These are phyloP conservation scores for Diarsia brunnea DNA, from an alignment of 2,888 invertebrate species.

Conservation along the genomic window DNA sequence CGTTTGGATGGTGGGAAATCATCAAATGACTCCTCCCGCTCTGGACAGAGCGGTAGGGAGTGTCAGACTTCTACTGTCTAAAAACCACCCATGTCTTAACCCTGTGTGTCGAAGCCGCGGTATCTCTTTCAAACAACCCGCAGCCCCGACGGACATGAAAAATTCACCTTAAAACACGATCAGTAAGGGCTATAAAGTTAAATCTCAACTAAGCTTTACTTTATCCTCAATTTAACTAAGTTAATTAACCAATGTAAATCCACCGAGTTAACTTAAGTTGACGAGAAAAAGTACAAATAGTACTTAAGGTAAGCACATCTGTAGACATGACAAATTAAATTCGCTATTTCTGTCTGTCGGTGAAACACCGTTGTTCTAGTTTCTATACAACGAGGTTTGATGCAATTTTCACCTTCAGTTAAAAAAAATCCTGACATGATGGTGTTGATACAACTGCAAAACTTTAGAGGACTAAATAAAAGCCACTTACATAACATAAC, in stretches of 20 bases:
- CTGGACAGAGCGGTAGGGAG: no score
- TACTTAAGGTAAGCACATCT: neutral
- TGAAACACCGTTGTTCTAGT: neutral
- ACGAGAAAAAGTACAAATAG: constrained; percentile 12
- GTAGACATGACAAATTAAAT: neutral
- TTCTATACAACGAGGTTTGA: neutral
- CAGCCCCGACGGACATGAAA: no score
- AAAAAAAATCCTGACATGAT: no score
- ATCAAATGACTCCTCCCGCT: no score
- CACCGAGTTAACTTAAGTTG: constrained; percentile 2
- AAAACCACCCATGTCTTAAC: no score
- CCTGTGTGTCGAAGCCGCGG: no score
- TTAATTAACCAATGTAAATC: constrained; percentile 45
- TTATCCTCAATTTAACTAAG: constrained; percentile 17
- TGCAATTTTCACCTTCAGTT: neutral
- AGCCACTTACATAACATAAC: no score
- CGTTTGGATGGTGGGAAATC: no score
- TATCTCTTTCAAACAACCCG: no score
- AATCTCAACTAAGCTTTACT: constrained; percentile 4
- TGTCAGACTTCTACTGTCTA: no score
- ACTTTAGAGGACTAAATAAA: no score
- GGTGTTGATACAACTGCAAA: no score
- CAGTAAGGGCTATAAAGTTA: neutral
- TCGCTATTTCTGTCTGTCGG: neutral
- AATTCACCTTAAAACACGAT: neutral